These are phyloP conservation scores for Corythoichthys intestinalis DNA, from an alignment of 2,113 vertebrate species.

Conservation along the genomic window DNA sequence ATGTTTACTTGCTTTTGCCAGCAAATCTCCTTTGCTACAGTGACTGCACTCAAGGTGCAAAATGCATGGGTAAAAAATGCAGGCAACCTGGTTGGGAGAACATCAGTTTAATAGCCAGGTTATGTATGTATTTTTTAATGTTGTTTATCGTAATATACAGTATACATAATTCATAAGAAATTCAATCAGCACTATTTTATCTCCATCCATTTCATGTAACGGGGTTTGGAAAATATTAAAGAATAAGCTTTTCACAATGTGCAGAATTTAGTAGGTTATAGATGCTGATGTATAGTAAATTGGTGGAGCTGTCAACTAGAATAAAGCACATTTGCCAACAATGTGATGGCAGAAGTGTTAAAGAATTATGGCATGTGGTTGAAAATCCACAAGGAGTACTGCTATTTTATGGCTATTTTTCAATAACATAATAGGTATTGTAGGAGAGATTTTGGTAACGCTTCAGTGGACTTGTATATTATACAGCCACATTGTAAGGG, in stretches of 20 bases:
- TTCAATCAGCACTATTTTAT: no score
- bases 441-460: neutral
- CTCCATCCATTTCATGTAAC: neutral
- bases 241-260: conserved; percentile 37
- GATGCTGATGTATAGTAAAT: conserved; percentile 37
- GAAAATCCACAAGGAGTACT: neutral
- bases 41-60: neutral
- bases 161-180: no score
- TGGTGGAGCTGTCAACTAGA: conserved; percentile 48
- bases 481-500: neutral
- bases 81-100: neutral
- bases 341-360: conserved; percentile 25
- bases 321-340: conserved; percentile 42
- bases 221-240: conserved; percentile 3
- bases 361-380: conserved; percentile 28
- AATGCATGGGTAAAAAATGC: neutral
- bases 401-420: neutral
- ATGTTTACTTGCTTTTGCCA: conserved; percentile 14
- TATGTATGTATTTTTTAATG: neutral
- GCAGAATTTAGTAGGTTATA: conserved; percentile 41
- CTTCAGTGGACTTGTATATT: neutral
- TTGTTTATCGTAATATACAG: neutral
- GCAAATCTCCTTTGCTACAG: neutral
- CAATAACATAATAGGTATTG: neutral
- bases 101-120: neutral